Conservation (phyloP, 2,797 vertebrate species). For the Leucoraja ocellata region DNA sequence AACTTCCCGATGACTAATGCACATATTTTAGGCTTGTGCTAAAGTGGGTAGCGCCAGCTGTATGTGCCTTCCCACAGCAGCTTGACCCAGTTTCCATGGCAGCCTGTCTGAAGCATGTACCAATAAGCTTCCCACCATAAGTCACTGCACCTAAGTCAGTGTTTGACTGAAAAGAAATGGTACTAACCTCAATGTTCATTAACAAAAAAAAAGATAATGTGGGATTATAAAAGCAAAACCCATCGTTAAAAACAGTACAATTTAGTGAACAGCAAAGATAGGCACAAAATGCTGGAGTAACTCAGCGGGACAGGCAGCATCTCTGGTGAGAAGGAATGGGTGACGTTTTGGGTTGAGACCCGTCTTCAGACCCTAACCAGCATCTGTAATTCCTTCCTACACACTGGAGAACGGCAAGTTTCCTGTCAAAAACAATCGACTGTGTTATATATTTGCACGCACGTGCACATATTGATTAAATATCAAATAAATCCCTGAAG, state of each 20-base stretch:
- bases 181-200: neutral
- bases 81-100: slow-evolving; percentile 31
- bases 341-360: no score
- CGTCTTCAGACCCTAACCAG: no score
- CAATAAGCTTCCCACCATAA: neutral
- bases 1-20: neutral
- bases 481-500: no score
- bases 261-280: no score
- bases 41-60: neutral
- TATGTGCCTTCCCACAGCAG: neutral
- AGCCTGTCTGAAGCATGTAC: neutral
- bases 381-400: no score
- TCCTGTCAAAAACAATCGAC: neutral
- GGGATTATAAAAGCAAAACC: neutral
- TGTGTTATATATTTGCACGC: no score
- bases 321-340: no score
- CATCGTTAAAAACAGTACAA: neutral
- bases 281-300: no score
- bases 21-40: slow-evolving; percentile 1
- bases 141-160: neutral
- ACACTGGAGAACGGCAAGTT: neutral
- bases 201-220: neutral
- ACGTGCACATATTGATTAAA: no score
- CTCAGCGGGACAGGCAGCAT: no score
- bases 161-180: neutral